Evolutionary conservation across 2,888 invertebrate genomes (phyloP), one percentile per base, ranked within the genome.

Genomic region (Physocephala rufipes): DNA sequence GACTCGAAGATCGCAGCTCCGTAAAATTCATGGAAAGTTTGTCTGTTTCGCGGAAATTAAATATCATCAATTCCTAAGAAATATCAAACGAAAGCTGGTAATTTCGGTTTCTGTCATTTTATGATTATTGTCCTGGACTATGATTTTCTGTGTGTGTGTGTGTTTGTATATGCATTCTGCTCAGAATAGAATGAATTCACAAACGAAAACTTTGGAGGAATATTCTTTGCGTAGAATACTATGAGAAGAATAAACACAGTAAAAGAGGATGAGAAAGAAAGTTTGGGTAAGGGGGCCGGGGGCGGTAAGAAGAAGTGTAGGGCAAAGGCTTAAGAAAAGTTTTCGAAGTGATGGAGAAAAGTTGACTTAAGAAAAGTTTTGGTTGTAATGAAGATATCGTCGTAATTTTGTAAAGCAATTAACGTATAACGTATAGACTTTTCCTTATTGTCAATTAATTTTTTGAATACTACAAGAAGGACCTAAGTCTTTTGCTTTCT

Each of bases 21-120:
- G 15, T 1, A 43, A 21, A 58, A 58, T 28, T 62, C 63, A 51
- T 49, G 26, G 51, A 26, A 28, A 49, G n/a, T 2, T 49, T 49
- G 19, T 49, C 49, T 49, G n/a, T 49, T 21, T 55, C 43, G 26
- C 62, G 70, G 70, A 73, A 73, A 73, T 73, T 73, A 73, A 73
- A 70, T 64, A 70, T 70, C 67, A 70, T 67, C 67, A 67, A 64
- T 72, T 66, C 51, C 43, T 70, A 45, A 55, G 45, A 24, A 47
- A 45, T 19, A 21, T 24, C 45, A 24, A 63, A 45, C 24, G 47
- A 45, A 45, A 47, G 63, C 45, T 62, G 43, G 19, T 43, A 16
- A 15, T 19, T 62, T n/a, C 13, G 43, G 51, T 58, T 65, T 70
- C 49, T 65, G 59, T 64, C 59, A 65, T 28, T 61, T 16, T 7